These are phyloP conservation scores for Lepeophtheirus salmonis DNA, from an alignment of 1,140 invertebrate species.

Conservation along the genomic window DNA sequence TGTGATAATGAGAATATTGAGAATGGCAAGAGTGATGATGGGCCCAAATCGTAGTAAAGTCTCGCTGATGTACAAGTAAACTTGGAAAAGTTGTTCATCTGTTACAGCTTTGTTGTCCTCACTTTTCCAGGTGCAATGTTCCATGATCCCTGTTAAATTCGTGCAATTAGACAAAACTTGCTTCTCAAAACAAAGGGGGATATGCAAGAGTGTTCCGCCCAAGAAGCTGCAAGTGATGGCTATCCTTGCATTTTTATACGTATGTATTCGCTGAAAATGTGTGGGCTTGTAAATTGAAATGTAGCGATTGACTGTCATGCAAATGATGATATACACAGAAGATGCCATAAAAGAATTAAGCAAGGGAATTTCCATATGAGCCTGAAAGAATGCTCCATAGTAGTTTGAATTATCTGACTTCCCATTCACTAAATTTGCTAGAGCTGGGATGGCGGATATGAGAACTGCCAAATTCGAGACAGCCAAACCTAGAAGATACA, in stretches of 20 bases:
- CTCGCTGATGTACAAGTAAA: conserved; percentile 43
- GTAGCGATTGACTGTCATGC: conserved; percentile 55
- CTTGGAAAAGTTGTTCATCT: conserved; percentile 32
- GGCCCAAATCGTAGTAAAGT: conserved; percentile 40
- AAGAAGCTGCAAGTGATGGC: conserved; percentile 41
- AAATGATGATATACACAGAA: conserved; percentile 53
- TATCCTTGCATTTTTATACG: conserved; percentile 33
- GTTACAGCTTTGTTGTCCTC: conserved; percentile 35
- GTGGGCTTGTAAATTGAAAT: conserved; percentile 56
- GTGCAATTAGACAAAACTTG: background rate
- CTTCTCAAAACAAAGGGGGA: conserved; percentile 28
- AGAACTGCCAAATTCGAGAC: conserved; percentile 48
- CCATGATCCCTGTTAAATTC: background rate
- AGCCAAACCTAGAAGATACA: conserved; percentile 50
- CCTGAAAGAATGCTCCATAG: conserved; percentile 42
- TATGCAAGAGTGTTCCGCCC: conserved; percentile 41
- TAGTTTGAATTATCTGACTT: conserved; percentile 34
- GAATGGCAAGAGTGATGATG: conserved; percentile 41
- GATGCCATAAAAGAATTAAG: conserved; percentile 43
- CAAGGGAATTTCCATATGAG: conserved; percentile 48
- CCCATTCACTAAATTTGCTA: conserved; percentile 34
- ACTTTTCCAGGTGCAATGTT: conserved; percentile 34
- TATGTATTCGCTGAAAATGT: conserved; percentile 34
- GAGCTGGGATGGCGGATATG: conserved; percentile 44
- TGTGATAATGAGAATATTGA: conserved; percentile 48